phyloP scores from a whole-genome alignment of 2,797 vertebrate species.

The Poeciliopsis turneri region DNA sequence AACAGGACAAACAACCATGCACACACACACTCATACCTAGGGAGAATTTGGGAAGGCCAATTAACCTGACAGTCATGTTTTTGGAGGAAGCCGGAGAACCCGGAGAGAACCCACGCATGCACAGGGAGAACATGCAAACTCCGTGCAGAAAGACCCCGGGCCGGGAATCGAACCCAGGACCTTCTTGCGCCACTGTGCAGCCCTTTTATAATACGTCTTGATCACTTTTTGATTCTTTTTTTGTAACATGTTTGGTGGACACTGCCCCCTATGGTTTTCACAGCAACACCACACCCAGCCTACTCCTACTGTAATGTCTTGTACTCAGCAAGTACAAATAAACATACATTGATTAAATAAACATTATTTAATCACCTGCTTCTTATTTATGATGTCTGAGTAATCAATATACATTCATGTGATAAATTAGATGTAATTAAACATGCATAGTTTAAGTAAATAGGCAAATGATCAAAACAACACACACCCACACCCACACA shows the following conservation, averaged over 20 bases:
- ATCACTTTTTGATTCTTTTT: not conserved
- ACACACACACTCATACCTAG: too few species aligned
- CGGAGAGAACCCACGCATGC: too few species aligned
- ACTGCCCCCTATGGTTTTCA: constrained; percentile 66
- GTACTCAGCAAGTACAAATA: not conserved
- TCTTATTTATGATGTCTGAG: not conserved
- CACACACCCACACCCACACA: not conserved
- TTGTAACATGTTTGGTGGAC: constrained; percentile 44
- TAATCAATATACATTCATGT: not conserved
- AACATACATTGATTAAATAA: not conserved
- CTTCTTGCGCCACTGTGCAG: too few species aligned
- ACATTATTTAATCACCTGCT: constrained; percentile 16
- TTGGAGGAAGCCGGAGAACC: too few species aligned
- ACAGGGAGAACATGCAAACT: too few species aligned
- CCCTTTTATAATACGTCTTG: not conserved
- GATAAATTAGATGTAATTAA: not conserved
- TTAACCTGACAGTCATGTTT: too few species aligned
- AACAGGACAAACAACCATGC: too few species aligned
- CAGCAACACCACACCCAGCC: constrained; percentile 35
- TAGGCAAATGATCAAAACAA: not conserved
- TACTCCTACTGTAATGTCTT: not conserved
- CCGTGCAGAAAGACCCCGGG: too few species aligned
- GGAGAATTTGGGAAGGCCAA: too few species aligned
- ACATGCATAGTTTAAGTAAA: not conserved
- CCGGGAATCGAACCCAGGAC: too few species aligned